phyloP scores from a whole-genome alignment of 2,113 vertebrate species.

The Hippopotamus amphibius region DNA sequence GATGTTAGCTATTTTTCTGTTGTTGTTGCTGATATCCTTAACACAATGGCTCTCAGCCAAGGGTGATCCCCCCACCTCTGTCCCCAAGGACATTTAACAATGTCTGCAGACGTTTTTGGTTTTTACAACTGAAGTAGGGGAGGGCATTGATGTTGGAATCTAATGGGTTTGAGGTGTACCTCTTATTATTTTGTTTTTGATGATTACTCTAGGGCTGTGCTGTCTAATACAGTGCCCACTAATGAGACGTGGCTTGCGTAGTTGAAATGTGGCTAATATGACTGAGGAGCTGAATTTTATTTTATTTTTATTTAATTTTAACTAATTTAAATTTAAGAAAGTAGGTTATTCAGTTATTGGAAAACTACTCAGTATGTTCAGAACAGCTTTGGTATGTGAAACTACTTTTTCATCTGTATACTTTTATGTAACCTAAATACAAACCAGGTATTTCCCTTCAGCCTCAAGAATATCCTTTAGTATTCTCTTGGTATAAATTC shows the following conservation, averaged over 20 bases:
- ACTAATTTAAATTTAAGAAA: neutral
- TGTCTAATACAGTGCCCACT: neutral
- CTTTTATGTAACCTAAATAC: neutral
- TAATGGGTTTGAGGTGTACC: neutral
- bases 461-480: neutral
- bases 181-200: neutral
- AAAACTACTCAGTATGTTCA: neutral
- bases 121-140: neutral
- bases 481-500: neutral
- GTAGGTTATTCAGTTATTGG: neutral
- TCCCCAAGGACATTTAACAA: neutral
- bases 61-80: neutral
- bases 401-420: neutral
- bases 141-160: neutral
- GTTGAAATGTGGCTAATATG: neutral
- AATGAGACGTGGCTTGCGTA: neutral
- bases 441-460: neutral
- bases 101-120: neutral
- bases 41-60: neutral
- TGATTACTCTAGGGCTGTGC: neutral
- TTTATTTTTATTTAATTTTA: no score
- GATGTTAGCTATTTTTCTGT: neutral
- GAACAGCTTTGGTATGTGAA: neutral
- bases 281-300: neutral
- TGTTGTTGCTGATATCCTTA: neutral